Base-by-base conservation (phyloP, 2,113 vertebrate genomes). In the Pteruthius melanotis region DNA sequence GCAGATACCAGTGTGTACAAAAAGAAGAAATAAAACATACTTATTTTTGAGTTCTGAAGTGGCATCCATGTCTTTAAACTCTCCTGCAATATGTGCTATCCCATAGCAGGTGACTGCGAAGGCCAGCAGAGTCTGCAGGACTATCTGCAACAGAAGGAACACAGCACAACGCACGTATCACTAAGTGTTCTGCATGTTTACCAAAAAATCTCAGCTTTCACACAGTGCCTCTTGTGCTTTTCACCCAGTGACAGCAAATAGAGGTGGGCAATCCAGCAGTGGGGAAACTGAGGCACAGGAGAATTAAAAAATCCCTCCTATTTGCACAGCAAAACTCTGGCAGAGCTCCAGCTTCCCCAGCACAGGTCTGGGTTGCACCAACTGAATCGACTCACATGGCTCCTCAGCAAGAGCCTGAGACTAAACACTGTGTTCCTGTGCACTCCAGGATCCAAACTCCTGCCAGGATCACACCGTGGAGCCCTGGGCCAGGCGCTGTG, bases 1-100 rank as follows among this genome's bases (percentile, higher is more conserved):
- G 54, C 39, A 69, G 87, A 50, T 7, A 66, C 2, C 2, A 0
- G 7, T 13, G 47, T 2, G 6, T 15, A 61, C 1, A n/a, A 54
- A 61, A 66, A 71, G 24, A 57, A 89, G 86, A 85, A 81, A 59
- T 24, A 57, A 92, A 87, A 97, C 98, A 70, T 98, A 99, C 99
- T 99, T 99, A 98, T 99, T 99, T 98, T 99, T 99, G 87, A 99
- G 98, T 97, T 99, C 99, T 95, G 99, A 99, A 83, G 99, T 99
- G 40, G 99, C 99, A 93, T 99, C 99, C 99, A 99, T 99, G 95
- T 99, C 99, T 98, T 98, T 99, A 94, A 99, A 99, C 93, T 99
- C 99, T 71, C 99, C 99, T 78, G 99, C 99, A 71, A 99, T 99
- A 83, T 99, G 99, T 93, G 99, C 99, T 87, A 99, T 99, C 49